These are phyloP conservation scores for Sialia sialis DNA, from an alignment of 2,113 vertebrate genomes.

Conservation along the genomic window DNA sequence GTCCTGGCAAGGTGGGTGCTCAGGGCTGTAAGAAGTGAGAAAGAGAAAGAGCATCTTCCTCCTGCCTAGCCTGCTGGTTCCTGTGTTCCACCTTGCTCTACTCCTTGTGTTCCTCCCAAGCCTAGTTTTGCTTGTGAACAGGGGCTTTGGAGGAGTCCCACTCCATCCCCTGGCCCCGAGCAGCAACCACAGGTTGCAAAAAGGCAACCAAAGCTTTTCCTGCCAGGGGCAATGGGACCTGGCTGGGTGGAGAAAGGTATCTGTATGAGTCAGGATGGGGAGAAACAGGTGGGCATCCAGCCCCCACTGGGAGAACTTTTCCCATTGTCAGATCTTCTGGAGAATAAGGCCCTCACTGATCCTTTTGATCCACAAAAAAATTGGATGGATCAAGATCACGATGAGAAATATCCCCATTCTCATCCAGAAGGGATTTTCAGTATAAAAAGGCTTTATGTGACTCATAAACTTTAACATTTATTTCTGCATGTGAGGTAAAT, in stretches of 20 bases:
- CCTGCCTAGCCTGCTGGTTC: neutral
- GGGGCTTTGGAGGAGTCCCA: neutral
- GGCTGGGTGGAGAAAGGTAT: neutral
- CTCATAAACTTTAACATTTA: slow-evolving; percentile 10
- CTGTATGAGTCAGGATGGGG: neutral
- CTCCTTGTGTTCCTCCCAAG: neutral
- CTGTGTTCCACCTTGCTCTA: neutral
- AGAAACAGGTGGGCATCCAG: neutral
- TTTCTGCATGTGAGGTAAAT: neutral
- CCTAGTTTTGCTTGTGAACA: neutral
- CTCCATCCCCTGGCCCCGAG: neutral
- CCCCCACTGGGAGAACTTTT: neutral
- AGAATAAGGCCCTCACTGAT: neutral
- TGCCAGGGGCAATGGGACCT: rapidly evolving
- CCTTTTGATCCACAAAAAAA: neutral
- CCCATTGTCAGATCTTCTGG: neutral
- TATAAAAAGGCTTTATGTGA: slow-evolving; percentile 4
- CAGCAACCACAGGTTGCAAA: neutral
- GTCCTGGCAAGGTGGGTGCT: neutral
- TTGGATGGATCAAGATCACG: neutral
- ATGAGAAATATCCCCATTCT: neutral
- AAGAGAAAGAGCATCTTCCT: neutral
- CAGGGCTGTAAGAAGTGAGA: neutral
- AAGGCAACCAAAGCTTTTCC: rapidly evolving
- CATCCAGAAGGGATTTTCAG: slow-evolving; percentile 23